Evolutionary conservation across 2,113 vertebrate genomes (phyloP).

Genomic region (Oncorhynchus gorbuscha): DNA sequence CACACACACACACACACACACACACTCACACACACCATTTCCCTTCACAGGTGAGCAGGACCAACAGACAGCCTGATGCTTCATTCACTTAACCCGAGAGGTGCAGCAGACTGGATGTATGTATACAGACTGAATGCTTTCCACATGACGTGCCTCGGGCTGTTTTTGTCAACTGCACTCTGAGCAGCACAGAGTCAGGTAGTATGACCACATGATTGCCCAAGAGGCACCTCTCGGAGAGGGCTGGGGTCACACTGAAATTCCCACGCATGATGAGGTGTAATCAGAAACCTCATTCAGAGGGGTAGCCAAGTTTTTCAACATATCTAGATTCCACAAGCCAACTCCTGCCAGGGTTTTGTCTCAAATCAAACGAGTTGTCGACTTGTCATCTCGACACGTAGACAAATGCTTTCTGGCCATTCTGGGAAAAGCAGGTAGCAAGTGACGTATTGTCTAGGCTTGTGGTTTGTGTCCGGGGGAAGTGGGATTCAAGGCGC

Average conservation of each 20-base stretch:
- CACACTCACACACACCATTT: slow-evolving; percentile 25
- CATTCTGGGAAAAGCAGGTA: slow-evolving; percentile 66
- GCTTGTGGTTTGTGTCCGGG: slow-evolving; percentile 61
- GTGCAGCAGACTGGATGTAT: slow-evolving; percentile 9
- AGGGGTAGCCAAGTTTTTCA: slow-evolving; percentile 74
- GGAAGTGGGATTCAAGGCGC: slow-evolving; percentile 59
- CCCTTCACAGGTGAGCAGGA: slow-evolving; percentile 64
- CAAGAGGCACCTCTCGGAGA: slow-evolving; percentile 64
- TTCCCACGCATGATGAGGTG: slow-evolving; percentile 65
- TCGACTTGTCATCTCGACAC: not conserved
- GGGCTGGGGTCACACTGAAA: slow-evolving; percentile 51
- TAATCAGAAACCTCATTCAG: slow-evolving; percentile 78
- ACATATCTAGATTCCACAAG: slow-evolving; percentile 72
- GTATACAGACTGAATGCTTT: slow-evolving; percentile 74
- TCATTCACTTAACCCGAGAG: slow-evolving; percentile 58
- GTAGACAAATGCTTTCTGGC: slow-evolving; percentile 44
- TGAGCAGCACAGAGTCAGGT: slow-evolving; percentile 74
- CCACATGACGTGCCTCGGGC: slow-evolving; percentile 78
- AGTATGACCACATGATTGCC: slow-evolving; percentile 80
- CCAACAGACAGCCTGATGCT: slow-evolving; percentile 63
- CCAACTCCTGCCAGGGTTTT: slow-evolving; percentile 69
- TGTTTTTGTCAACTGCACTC: slow-evolving; percentile 80
- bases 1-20: slow-evolving; percentile 35
- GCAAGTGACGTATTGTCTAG: slow-evolving; percentile 50
- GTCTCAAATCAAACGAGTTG: slow-evolving; percentile 56